These are phyloP conservation scores for Spodoptera frugiperda DNA, from an alignment of 1,140 invertebrate species.

Conservation along the genomic window DNA sequence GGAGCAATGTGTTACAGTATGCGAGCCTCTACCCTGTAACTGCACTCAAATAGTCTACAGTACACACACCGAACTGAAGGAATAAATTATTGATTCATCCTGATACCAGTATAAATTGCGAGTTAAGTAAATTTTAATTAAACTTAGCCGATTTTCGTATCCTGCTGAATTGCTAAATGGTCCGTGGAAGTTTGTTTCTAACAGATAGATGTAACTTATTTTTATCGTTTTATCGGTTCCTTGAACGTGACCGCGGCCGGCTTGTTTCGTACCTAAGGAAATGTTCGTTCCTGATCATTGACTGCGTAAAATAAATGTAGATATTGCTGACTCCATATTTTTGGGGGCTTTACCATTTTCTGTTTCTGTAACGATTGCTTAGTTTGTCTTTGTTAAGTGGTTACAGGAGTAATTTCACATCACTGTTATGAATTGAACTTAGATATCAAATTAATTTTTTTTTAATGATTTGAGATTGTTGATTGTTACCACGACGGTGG, in stretches of 20 bases:
- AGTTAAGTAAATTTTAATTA: constrained; percentile 74
- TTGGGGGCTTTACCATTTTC: background rate
- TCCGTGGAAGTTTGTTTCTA: constrained; percentile 58
- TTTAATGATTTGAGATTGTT: too few species aligned
- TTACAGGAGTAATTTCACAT: too few species aligned
- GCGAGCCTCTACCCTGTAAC: constrained; percentile 58
- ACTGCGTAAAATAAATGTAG: constrained; percentile 15
- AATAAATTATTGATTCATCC: constrained; percentile 66
- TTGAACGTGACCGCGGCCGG: constrained; percentile 34
- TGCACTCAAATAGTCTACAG: constrained; percentile 54
- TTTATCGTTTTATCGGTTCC: constrained; percentile 49
- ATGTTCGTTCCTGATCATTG: constrained; percentile 39
- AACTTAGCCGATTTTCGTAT: constrained; percentile 76
- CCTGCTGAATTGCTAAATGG: constrained; percentile 60
- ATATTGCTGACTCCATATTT: constrained; percentile 2
- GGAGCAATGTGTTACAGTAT: constrained; percentile 73
- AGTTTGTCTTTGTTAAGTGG: too few species aligned
- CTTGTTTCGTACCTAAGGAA: constrained; percentile 1
- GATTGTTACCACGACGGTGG: too few species aligned
- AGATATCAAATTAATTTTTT: too few species aligned
- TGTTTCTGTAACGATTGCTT: background rate
- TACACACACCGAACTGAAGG: constrained; percentile 46
- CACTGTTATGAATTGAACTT: too few species aligned
- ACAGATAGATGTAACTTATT: constrained; percentile 68
- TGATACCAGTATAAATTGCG: constrained; percentile 55